phyloP scores from a whole-genome alignment of 2,113 vertebrate genomes.

The Crotalus horridus region DNA sequence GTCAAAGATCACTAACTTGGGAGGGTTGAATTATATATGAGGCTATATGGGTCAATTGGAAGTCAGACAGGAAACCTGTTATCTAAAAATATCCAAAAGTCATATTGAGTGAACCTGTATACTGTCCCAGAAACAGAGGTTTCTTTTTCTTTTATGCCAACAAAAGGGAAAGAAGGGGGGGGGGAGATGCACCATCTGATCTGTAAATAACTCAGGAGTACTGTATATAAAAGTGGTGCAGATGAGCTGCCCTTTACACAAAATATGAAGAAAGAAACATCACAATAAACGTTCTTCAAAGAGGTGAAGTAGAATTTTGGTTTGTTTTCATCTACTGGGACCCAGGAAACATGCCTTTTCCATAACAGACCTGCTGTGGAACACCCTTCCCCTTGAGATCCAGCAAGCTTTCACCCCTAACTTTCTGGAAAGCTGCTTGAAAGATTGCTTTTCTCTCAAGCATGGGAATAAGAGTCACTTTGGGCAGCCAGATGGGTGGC shows the following conservation, averaged over 20 bases:
- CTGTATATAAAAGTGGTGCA: neutral
- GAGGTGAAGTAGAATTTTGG: neutral
- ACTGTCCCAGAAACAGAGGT: no score
- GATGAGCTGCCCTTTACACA: neutral
- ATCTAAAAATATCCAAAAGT: neutral
- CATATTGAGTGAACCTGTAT: neutral
- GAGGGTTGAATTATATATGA: neutral
- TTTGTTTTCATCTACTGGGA: neutral
- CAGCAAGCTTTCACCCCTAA: neutral
- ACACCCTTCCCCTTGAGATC: neutral
- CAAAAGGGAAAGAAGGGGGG: neutral
- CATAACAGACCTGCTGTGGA: neutral
- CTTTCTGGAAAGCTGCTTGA: no score
- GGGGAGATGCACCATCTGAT: neutral
- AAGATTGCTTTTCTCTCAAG: no score
- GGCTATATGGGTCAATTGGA: neutral
- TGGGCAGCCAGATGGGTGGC: no score
- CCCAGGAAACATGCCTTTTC: neutral
- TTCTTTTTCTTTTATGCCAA: no score
- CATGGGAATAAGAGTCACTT: no score
- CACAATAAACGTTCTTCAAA: neutral
- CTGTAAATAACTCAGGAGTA: neutral
- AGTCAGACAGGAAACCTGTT: neutral
- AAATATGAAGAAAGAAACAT: neutral
- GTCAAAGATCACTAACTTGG: neutral